phyloP scores from a whole-genome alignment of 2,113 vertebrate genomes.

The Conger conger region DNA sequence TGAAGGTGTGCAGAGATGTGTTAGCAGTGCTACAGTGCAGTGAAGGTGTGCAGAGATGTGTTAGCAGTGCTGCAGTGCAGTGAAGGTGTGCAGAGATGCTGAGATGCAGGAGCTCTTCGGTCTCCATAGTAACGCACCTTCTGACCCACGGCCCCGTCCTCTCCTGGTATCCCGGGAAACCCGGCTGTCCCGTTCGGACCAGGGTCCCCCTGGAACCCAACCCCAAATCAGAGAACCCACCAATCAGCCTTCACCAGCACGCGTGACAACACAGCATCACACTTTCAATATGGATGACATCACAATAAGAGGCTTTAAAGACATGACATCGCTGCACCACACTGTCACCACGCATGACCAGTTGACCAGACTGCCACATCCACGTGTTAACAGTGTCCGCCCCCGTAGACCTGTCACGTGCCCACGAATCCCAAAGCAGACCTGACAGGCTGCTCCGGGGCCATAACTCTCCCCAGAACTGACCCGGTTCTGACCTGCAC shows the following conservation, averaged over 20 bases:
- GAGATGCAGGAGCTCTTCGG: background rate
- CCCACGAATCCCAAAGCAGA: too few species aligned
- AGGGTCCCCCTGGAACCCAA: conserved; percentile 56
- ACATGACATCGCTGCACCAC: background rate
- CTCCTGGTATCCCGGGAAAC: conserved; percentile 70
- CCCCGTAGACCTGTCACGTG: too few species aligned
- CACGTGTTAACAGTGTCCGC: too few species aligned
- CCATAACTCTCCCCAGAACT: too few species aligned
- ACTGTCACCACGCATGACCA: too few species aligned
- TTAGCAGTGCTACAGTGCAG: too few species aligned
- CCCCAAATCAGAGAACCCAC: background rate
- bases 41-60: too few species aligned
- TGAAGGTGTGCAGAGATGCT: background rate
- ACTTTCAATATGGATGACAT: background rate
- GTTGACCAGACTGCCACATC: too few species aligned
- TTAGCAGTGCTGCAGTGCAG: too few species aligned
- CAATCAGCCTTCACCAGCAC: background rate
- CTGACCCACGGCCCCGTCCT: conserved; percentile 64
- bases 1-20: background rate
- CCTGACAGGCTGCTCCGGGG: too few species aligned
- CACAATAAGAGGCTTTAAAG: background rate
- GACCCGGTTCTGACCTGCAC: too few species aligned
- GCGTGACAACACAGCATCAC: background rate
- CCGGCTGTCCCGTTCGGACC: conserved; percentile 61
- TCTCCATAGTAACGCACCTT: conserved; percentile 56